phyloP scores from a whole-genome alignment of 2,797 vertebrate genomes.

The Takifugu ocellatus region DNA sequence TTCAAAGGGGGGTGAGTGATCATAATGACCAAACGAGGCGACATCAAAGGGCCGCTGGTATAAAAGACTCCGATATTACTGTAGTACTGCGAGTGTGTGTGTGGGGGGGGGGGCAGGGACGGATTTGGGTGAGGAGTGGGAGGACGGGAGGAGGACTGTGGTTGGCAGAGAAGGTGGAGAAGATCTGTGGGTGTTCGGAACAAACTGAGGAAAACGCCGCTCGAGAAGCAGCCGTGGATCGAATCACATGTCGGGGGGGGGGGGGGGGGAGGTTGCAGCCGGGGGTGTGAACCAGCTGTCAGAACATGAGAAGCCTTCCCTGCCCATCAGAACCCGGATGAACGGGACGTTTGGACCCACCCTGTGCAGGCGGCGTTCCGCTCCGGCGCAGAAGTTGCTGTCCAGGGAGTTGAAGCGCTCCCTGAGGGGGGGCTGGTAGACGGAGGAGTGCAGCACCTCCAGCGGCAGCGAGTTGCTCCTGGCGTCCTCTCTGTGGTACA shows the following conservation, averaged over 20 bases:
- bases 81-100: too few relatives aligned
- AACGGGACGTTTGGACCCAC: constrained; percentile 57
- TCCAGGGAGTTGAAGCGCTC: constrained; percentile 96
- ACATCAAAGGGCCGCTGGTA: too few relatives aligned
- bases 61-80: too few relatives aligned
- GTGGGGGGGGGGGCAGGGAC: constrained; percentile 46
- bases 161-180: constrained; percentile 55
- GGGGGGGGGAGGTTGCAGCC: neutral
- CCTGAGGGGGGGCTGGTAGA: constrained; percentile 91
- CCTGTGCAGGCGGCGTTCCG: constrained; percentile 87
- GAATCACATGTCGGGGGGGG: neutral
- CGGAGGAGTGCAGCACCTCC: constrained; percentile 90
- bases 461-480: constrained; percentile 96
- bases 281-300: too few relatives aligned
- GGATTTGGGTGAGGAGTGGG: constrained; percentile 65
- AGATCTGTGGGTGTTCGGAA: constrained; percentile 53
- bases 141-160: constrained; percentile 59
- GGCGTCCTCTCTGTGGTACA: constrained; percentile 93
- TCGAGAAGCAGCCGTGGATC: constrained; percentile 7
- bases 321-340: too few relatives aligned
- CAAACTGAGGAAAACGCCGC: constrained; percentile 30
- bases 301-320: too few relatives aligned
- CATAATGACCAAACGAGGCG: too few relatives aligned
- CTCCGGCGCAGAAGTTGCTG: constrained; percentile 87
- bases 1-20: too few relatives aligned